phyloP scores from a whole-genome alignment of 1,140 invertebrate genomes.

The Schlechtendalia chinensis region DNA sequence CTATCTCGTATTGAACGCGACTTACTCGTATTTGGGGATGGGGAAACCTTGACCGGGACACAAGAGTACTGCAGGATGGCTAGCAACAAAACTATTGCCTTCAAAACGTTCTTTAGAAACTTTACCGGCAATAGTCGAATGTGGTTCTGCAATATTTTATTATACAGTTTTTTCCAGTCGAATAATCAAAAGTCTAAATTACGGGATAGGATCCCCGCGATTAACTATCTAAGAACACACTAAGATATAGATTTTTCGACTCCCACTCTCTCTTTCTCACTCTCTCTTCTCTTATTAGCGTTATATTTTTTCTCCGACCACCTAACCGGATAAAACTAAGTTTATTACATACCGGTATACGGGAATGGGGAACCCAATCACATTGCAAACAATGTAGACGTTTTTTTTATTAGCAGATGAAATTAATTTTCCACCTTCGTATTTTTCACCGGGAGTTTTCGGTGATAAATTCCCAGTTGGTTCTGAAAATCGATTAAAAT shows the following conservation, averaged over 20 bases:
- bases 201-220: not conserved
- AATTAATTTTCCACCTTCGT: slow-evolving; percentile 53
- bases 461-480: slow-evolving; percentile 61
- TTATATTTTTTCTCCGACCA: not conserved
- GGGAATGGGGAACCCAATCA: slow-evolving; percentile 54
- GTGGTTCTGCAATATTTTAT: slow-evolving; percentile 61
- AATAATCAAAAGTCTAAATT: not conserved
- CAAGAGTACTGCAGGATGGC: slow-evolving; percentile 59
- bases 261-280: not conserved
- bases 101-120: slow-evolving; percentile 62
- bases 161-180: not conserved
- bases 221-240: not conserved
- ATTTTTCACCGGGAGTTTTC: slow-evolving; percentile 57
- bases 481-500: slow-evolving; percentile 56
- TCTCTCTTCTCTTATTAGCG: not conserved
- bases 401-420: slow-evolving; percentile 35
- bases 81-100: slow-evolving; percentile 57
- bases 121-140: slow-evolving; percentile 67
- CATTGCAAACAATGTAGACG: slow-evolving; percentile 54
- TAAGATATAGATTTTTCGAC: not conserved
- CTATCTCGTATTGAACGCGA: slow-evolving; percentile 51
- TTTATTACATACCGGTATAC: slow-evolving; percentile 53
- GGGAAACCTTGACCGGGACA: slow-evolving; percentile 66
- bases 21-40: slow-evolving; percentile 69
- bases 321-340: not conserved